These are phyloP conservation scores for Sebastes variabilis DNA, from an alignment of 2,797 vertebrate genomes.

Conservation along the genomic window DNA sequence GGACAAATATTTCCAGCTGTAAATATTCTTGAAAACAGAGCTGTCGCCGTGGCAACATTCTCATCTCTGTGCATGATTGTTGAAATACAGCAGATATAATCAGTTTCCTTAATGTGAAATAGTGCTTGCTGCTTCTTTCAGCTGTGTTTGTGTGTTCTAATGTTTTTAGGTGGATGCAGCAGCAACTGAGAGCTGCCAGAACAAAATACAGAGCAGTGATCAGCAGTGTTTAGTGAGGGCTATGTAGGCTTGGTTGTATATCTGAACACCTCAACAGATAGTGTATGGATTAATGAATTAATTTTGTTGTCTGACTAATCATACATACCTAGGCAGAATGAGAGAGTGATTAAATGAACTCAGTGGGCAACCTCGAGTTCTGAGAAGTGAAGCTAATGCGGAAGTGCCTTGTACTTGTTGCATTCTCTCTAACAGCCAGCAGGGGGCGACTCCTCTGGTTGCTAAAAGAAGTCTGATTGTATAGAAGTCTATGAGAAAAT, in stretches of 20 bases:
- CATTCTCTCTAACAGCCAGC: too few species aligned
- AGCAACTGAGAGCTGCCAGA: background rate
- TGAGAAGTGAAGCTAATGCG: accelerated
- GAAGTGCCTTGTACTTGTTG: too few species aligned
- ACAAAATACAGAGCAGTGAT: background rate
- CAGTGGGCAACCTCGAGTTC: too few species aligned
- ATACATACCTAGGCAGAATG: too few species aligned
- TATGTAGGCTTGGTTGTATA: background rate
- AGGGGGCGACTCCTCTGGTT: too few species aligned
- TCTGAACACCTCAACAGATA: background rate
- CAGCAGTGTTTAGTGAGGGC: background rate
- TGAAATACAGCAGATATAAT: conserved; percentile 30
- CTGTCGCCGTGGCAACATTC: conserved; percentile 70
- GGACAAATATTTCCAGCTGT: conserved; percentile 83
- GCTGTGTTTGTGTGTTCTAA: background rate
- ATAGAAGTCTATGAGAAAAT: too few species aligned
- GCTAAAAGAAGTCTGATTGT: too few species aligned
- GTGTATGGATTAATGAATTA: background rate
- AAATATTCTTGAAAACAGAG: conserved; percentile 80
- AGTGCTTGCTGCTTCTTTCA: background rate
- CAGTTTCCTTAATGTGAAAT: conserved; percentile 22
- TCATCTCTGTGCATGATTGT: conserved; percentile 30
- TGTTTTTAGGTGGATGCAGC: background rate
- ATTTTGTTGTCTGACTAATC: background rate
- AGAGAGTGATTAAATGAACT: too few species aligned